These are phyloP conservation scores for Idaea straminata DNA, from an alignment of 2,888 invertebrate genomes.

Conservation along the genomic window DNA sequence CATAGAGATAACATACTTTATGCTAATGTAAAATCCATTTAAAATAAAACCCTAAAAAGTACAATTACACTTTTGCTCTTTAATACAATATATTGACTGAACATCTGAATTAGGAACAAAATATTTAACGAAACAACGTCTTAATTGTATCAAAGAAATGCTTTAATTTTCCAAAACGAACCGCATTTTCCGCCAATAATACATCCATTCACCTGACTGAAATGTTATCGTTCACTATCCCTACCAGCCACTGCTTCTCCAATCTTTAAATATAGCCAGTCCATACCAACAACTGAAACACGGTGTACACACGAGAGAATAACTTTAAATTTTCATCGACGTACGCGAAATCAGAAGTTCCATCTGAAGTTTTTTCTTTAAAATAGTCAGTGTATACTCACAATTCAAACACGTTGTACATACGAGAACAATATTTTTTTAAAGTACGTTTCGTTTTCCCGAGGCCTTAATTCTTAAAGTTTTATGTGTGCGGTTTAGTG, in stretches of 20 bases:
- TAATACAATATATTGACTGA: too few species aligned
- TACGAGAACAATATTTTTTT: background rate
- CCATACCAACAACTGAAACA: constrained; percentile 67
- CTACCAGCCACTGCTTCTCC: constrained; percentile 10
- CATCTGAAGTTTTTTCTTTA: background rate
- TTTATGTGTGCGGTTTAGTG: background rate
- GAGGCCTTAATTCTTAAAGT: background rate
- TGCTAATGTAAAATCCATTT: too few species aligned
- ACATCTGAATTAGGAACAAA: too few species aligned
- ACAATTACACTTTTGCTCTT: too few species aligned
- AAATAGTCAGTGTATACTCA: background rate
- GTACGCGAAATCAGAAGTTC: background rate
- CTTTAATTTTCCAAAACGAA: background rate
- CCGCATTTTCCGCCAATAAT: background rate
- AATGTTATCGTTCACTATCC: constrained; percentile 22
- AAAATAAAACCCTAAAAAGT: too few species aligned
- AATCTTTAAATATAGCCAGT: constrained; percentile 72
- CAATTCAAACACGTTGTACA: background rate
- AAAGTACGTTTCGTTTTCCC: background rate
- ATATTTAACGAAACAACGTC: background rate
- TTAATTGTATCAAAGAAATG: background rate
- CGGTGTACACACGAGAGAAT: constrained; percentile 39
- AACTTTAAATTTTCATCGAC: background rate
- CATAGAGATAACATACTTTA: too few species aligned
- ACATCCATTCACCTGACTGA: constrained; percentile 7